Evolutionary conservation across 2,888 invertebrate genomes (phyloP).

Genomic region (Bhutanitis thaidina): DNA sequence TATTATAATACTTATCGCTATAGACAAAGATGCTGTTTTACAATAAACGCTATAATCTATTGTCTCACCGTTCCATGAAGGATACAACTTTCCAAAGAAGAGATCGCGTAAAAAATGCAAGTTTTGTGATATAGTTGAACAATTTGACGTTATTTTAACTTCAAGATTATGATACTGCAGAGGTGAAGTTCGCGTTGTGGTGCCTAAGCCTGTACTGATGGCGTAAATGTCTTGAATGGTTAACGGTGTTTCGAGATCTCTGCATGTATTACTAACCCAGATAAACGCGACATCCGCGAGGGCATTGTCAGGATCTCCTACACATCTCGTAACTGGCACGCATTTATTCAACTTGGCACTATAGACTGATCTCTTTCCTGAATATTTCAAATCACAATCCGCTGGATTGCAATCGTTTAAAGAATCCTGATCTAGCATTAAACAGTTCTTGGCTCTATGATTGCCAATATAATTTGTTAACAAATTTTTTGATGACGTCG

Average conservation of each 20-base stretch:
- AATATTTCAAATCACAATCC: conserved; percentile 56
- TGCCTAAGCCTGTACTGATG: conserved; percentile 48
- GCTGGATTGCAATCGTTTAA: conserved; percentile 48
- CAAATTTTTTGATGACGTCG: conserved; percentile 22
- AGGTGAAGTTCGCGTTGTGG: conserved; percentile 29
- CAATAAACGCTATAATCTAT: conserved; percentile 38
- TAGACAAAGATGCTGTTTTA: conserved; percentile 40
- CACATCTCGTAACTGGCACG: conserved; percentile 39
- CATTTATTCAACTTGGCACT: conserved; percentile 39
- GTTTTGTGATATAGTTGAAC: conserved; percentile 60
- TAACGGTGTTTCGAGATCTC: conserved; percentile 46
- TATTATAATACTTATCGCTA: conserved; percentile 38
- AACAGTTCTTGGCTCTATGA: conserved; percentile 35
- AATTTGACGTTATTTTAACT: conserved; percentile 45
- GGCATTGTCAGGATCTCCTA: conserved; percentile 33
- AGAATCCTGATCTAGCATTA: conserved; percentile 47
- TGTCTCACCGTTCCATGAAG: conserved; percentile 29
- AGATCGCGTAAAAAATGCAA: conserved; percentile 48
- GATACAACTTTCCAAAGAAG: conserved; percentile 46
- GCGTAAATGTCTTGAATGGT: conserved; percentile 49
- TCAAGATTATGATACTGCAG: conserved; percentile 23
- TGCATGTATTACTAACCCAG: conserved; percentile 49
- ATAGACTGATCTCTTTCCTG: conserved; percentile 45
- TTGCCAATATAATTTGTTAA: conserved; percentile 32
- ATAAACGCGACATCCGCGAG: conserved; percentile 51